phyloP scores from a whole-genome alignment of 2,113 vertebrate species.

The Oncorhynchus mykiss region DNA sequence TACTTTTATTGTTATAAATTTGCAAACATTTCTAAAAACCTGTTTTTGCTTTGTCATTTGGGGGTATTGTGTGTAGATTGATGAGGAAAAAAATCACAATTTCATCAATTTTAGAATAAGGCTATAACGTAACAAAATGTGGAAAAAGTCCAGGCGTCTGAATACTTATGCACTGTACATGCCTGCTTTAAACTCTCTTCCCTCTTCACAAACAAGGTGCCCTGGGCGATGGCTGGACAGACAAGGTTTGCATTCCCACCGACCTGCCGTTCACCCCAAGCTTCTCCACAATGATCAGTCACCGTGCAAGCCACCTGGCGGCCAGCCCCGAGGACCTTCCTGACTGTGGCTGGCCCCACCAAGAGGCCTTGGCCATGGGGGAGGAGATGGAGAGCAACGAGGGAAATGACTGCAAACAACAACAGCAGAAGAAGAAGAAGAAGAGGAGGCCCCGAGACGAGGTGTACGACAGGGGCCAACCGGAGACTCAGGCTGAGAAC shows the following conservation, averaged over 20 bases:
- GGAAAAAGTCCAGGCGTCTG: too few relatives aligned
- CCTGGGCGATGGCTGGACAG: slow-evolving; percentile 64
- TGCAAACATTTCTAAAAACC: too few relatives aligned
- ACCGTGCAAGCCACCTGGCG: slow-evolving; percentile 59
- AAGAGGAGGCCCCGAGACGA: slow-evolving; percentile 73
- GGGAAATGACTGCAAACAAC: slow-evolving; percentile 57
- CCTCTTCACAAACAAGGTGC: slow-evolving; percentile 75
- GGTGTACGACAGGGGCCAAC: slow-evolving; percentile 48
- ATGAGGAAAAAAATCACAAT: too few relatives aligned
- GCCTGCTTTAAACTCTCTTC: slow-evolving; percentile 53
- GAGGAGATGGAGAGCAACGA: slow-evolving; percentile 68
- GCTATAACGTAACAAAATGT: too few relatives aligned
- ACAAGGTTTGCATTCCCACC: slow-evolving; percentile 53
- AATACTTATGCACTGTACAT: not conserved
- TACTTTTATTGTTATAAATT: too few relatives aligned
- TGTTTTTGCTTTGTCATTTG: too few relatives aligned
- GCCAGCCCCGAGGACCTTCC: slow-evolving; percentile 50
- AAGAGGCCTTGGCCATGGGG: slow-evolving; percentile 46
- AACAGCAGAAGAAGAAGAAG: slow-evolving; percentile 75
- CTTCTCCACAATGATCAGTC: slow-evolving; percentile 70
- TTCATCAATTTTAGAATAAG: too few relatives aligned
- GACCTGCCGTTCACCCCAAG: slow-evolving; percentile 75
- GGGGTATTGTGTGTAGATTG: too few relatives aligned
- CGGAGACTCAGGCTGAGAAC: slow-evolving; percentile 57
- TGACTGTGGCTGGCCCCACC: slow-evolving; percentile 50